Evolutionary conservation across 1,140 invertebrate genomes (phyloP), one percentile per base, ranked within the genome.

Genomic region (Microplitis demolitor): DNA sequence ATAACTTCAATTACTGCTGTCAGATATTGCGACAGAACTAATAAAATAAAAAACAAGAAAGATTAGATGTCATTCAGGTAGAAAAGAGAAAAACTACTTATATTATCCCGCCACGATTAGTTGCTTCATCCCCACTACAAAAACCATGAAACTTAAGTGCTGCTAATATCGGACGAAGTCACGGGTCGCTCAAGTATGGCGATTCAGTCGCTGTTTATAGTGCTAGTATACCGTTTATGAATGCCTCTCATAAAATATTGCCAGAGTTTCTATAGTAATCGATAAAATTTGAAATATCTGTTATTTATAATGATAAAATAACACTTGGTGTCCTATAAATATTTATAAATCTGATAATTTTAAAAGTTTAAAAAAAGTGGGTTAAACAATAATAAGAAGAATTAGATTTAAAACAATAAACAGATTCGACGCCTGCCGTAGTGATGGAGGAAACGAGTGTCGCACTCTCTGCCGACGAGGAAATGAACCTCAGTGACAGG

Each of bases 141-240:
- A 33, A 50, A 56, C 56, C 34, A 33, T 34, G 64, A 66, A 54
- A 63, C 69, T 39, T 16, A 71, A 62, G 45, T 61, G 58, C 69
- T 64, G 75, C 71, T 72, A 62, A 67, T 77, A 75, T 77, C 76
- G 69, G 54, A 75, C 63, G 71, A 79, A 83, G 83, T 82, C 83
- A 79, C 78, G 81, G 79, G 69, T 71, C 78, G 82, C 82, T 84
- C 82, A 83, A 86, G 85, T 82, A 86, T 85, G 85, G 85, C 85
- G 83, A 83, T 79, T 84, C 79, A 82, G 82, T 83, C 79, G 82
- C 80, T 80, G 81, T 83, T 82, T 83, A 83, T 82, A 78, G 80
- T 77, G 73, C 76, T 77, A 75, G 80, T 77, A 81, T 82, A 84
- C 78, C 78, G 78, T 73, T 82, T 69, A 63, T 66, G 35, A 72